Evolutionary conservation across 1,140 invertebrate species (phyloP), one percentile per base, ranked within the genome.

Genomic region (Papilio aristodemus): DNA sequence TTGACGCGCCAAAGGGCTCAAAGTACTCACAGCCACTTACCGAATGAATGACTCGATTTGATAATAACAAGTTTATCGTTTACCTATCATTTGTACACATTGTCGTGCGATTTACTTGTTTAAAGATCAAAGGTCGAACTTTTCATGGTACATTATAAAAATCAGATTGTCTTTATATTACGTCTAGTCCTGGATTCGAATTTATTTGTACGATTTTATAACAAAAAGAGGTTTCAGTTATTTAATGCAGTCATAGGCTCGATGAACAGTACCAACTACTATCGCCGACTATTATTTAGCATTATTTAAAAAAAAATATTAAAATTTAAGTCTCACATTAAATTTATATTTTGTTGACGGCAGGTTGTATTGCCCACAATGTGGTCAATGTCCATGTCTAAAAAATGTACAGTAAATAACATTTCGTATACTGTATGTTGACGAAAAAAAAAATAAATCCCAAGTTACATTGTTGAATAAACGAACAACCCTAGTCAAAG

Each of bases 401-500:
- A n/a, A n/a, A n/a, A n/a, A n/a, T n/a, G n/a, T n/a, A n/a, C n/a
- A n/a, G n/a, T n/a, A n/a, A n/a, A n/a, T n/a, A n/a, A n/a, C n/a
- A n/a, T n/a, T n/a, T n/a, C n/a, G n/a, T n/a, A n/a, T n/a, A n/a
- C n/a, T n/a, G n/a, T n/a, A n/a, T n/a, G n/a, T n/a, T n/a, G n/a
- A n/a, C n/a, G n/a, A n/a, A n/a, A n/a, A n/a, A n/a, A n/a, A n/a
- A n/a, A n/a, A n/a, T n/a, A n/a, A n/a, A n/a, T n/a, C n/a, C n/a
- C 27, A 58, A 32, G 11, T n/a, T 14, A 17, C 17, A 17, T 14
- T 25, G 14, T 36, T 36, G 13, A 36, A 14, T 59, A 27, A 27
- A 27, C 11, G 7, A 50, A 32, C 63, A 66, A 66, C 63, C 63
- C 63, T 66, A 70, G 62, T 43, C 73, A 72, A 70, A 72, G 10